These are phyloP conservation scores for Tachysurus fulvidraco DNA, from an alignment of 2,113 vertebrate genomes.

Conservation along the genomic window DNA sequence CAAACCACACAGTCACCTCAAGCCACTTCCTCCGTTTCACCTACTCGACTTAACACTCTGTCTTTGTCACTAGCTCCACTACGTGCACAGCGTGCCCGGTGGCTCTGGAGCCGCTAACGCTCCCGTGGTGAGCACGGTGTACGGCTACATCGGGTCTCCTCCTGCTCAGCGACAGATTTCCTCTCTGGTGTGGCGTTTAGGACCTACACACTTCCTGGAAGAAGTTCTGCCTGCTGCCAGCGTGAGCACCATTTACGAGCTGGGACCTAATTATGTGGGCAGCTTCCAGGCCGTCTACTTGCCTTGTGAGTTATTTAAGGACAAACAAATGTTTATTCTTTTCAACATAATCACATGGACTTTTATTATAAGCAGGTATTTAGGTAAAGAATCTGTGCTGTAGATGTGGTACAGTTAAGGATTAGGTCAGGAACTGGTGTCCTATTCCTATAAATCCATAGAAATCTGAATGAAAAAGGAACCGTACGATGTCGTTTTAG, in stretches of 20 bases:
- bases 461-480: not conserved
- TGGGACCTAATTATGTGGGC: constrained; percentile 91
- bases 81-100: constrained; percentile 89
- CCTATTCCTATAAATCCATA: not conserved
- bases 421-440: not conserved
- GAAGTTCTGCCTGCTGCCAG: constrained; percentile 88
- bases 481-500: not conserved
- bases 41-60: not conserved
- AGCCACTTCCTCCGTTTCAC: not conserved
- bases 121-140: constrained; percentile 92
- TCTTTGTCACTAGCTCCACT: constrained; percentile 79
- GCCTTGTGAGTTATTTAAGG: constrained; percentile 81
- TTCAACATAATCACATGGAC: not conserved
- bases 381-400: not conserved
- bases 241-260: constrained; percentile 85
- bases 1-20: constrained; percentile 16
- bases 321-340: not conserved
- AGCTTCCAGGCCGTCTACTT: constrained; percentile 93
- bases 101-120: constrained; percentile 92
- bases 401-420: not conserved
- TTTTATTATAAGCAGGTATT: not conserved
- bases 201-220: constrained; percentile 93
- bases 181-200: constrained; percentile 89
- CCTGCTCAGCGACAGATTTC: constrained; percentile 92
- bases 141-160: constrained; percentile 88